A percentile compares a stretch with the other conserved stretches of the same genome.
phyloP scores from a whole-genome alignment of 2,797 vertebrate species.

The Cossypha niveicapilla region DNA sequence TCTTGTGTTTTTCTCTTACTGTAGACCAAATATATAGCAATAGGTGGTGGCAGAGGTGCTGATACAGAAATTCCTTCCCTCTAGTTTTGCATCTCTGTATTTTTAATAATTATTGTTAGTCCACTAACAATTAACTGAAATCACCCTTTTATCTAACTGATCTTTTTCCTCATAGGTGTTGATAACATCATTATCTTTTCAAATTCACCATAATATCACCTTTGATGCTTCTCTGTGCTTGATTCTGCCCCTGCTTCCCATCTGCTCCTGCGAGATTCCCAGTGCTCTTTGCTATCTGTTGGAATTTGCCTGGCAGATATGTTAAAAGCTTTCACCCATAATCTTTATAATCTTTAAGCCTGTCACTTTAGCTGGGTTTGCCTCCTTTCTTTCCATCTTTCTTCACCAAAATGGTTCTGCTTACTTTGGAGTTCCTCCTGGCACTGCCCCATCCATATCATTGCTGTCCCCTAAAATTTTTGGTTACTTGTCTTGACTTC shows the following conservation, averaged over 20 bases:
- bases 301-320: not conserved
- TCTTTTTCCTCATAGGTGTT: not conserved
- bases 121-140: not conserved
- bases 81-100: not conserved
- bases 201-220: not conserved
- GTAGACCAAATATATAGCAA: not conserved
- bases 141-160: not conserved
- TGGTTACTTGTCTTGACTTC: not conserved
- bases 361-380: not conserved
- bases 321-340: not conserved
- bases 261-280: not conserved
- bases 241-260: not conserved
- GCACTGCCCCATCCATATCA: accelerated
- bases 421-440: not conserved
- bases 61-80: not conserved
- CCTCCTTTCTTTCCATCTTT: not conserved
- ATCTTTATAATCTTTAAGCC: not conserved
- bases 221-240: not conserved
- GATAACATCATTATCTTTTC: not conserved
- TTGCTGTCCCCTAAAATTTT: not conserved
- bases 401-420: not conserved
- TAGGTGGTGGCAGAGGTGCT: not conserved
- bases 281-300: not conserved
- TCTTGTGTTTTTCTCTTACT: not conserved
- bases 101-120: not conserved